Percentiles rank a stretch among this genome's conserved stretches.
These are phyloP conservation scores for Dioctria linearis DNA, from an alignment of 2,888 invertebrate species.

Conservation along the genomic window DNA sequence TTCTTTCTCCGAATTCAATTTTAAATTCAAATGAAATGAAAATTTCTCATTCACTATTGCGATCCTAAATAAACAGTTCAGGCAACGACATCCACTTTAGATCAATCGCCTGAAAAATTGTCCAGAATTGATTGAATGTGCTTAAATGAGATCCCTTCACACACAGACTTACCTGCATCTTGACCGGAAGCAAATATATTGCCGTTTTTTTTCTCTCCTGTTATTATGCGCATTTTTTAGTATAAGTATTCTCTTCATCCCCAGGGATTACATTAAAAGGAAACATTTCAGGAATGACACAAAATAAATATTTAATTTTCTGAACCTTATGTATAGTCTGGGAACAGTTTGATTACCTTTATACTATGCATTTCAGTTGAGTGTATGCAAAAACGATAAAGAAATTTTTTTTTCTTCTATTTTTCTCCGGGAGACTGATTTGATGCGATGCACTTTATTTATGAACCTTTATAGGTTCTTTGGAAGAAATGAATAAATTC, in stretches of 20 bases:
- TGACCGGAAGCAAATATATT: neutral
- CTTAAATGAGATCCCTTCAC: neutral
- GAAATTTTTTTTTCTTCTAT: too few relatives aligned
- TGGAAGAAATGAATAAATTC: too few relatives aligned
- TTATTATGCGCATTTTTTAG: slow-evolving; percentile 6
- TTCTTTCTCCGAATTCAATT: neutral
- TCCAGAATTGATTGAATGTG: neutral
- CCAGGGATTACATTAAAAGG: neutral
- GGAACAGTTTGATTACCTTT: neutral
- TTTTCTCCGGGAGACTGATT: too few relatives aligned
- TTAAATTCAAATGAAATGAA: neutral
- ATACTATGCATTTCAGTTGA: too few relatives aligned
- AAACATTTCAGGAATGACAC: neutral
- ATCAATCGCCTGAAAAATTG: slow-evolving; percentile 2
- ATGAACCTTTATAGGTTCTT: too few relatives aligned
- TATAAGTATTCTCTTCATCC: neutral
- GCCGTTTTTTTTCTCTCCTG: neutral
- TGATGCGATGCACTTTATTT: too few relatives aligned
- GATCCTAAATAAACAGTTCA: neutral
- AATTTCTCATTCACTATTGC: neutral
- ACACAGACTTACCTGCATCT: slow-evolving; percentile 1
- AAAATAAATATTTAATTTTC: slow-evolving; percentile 8
- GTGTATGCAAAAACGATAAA: too few relatives aligned
- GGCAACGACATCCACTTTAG: neutral
- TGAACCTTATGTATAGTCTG: neutral